phyloP scores from a whole-genome alignment of 2,888 invertebrate species.

The Boloria selene region DNA sequence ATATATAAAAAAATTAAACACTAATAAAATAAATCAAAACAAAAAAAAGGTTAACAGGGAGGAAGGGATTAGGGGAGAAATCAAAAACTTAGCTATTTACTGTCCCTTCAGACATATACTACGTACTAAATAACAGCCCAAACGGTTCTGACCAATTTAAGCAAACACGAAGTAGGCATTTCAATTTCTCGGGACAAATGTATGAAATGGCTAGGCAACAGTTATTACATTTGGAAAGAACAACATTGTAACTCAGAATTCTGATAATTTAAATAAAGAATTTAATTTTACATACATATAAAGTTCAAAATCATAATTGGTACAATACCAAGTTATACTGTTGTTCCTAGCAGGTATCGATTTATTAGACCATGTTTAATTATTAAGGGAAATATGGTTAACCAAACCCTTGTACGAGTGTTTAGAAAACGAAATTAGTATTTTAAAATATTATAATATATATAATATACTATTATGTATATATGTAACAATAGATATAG shows the following conservation, averaged over 20 bases:
- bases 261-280: no score
- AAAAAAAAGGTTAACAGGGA: no score
- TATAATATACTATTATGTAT: neutral
- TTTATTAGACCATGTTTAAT: slow-evolving; percentile 28
- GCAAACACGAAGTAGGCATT: neutral
- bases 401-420: slow-evolving; percentile 5
- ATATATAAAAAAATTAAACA: no score
- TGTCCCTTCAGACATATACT: neutral
- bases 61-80: no score
- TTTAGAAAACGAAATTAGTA: slow-evolving; percentile 10
- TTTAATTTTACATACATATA: no score
- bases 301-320: no score
- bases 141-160: no score
- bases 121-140: neutral
- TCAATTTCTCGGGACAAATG: neutral
- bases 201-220: neutral
- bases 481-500: no score
- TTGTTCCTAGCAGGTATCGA: neutral
- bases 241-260: no score
- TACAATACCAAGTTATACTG: no score
- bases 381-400: slow-evolving; percentile 21
- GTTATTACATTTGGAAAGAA: neutral
- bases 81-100: neutral
- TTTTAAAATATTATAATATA: neutral
- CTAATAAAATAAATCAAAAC: no score